phyloP scores from a whole-genome alignment of 2,797 vertebrate genomes.

The Lateolabrax maculatus region DNA sequence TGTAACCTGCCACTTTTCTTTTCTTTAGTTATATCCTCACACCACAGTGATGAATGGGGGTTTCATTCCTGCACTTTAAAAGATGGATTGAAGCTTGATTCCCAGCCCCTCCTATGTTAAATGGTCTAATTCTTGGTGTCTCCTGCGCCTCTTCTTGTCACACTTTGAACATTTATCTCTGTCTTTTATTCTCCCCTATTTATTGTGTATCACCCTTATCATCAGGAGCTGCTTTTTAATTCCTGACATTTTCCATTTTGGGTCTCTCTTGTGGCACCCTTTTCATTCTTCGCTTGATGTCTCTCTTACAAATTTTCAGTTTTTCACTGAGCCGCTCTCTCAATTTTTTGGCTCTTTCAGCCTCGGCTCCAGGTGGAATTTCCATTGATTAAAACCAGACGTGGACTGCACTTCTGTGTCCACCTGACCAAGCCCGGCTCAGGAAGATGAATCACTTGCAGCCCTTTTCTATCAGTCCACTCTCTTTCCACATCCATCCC shows the following conservation, averaged over 20 bases:
- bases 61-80: slow-evolving; percentile 78
- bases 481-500: slow-evolving; percentile 45
- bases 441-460: slow-evolving; percentile 76
- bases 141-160: slow-evolving; percentile 62
- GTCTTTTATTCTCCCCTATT: slow-evolving; percentile 57
- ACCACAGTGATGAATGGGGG: slow-evolving; percentile 62
- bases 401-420: slow-evolving; percentile 69
- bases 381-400: slow-evolving; percentile 82
- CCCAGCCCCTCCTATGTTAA: slow-evolving; percentile 64
- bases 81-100: slow-evolving; percentile 75
- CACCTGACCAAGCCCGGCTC: slow-evolving; percentile 53
- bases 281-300: slow-evolving; percentile 78
- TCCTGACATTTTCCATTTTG: slow-evolving; percentile 33
- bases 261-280: slow-evolving; percentile 5
- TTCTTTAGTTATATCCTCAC: slow-evolving; percentile 49
- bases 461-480: slow-evolving; percentile 54
- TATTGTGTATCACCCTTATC: slow-evolving; percentile 47
- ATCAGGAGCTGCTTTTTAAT: slow-evolving; percentile 43
- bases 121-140: slow-evolving; percentile 64
- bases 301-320: slow-evolving; percentile 73
- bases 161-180: slow-evolving; percentile 78
- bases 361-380: slow-evolving; percentile 78
- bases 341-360: slow-evolving; percentile 56
- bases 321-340: slow-evolving; percentile 69
- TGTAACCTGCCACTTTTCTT: slow-evolving; percentile 61